A percentile compares a stretch with the other conserved stretches of the same genome.
Evolutionary conservation across 2,113 vertebrate species (phyloP).

Genomic region (Tragelaphus buxtoni): DNA sequence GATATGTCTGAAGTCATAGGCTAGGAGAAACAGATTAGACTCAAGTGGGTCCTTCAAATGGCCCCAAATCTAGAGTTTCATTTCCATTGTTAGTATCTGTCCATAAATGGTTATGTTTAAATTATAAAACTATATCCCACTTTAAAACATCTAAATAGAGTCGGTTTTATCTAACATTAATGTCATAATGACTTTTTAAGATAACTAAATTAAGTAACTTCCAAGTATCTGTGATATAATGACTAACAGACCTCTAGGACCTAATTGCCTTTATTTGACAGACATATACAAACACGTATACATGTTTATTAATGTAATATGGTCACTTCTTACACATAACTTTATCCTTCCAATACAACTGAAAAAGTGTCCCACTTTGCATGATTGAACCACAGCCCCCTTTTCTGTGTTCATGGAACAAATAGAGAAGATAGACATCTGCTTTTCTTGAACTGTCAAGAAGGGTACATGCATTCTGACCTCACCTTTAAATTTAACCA

Average conservation of each 20-base stretch:
- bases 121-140: neutral
- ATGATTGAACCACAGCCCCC: neutral
- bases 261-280: neutral
- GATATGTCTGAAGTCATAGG: neutral
- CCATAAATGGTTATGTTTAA: neutral
- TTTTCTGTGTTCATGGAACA: neutral
- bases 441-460: slow-evolving; percentile 33
- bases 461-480: slow-evolving; percentile 33
- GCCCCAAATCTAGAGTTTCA: neutral
- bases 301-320: neutral
- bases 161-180: neutral
- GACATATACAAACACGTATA: neutral
- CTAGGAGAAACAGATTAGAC: neutral
- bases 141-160: neutral
- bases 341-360: neutral
- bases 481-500: slow-evolving; percentile 36
- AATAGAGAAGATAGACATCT: slow-evolving; percentile 10
- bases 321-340: neutral
- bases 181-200: neutral
- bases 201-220: neutral
- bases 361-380: neutral
- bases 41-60: neutral
- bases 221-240: neutral
- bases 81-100: neutral
- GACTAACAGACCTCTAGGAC: neutral